Evolutionary conservation across 1,140 invertebrate species (phyloP).

Genomic region (Eulimnadia texana): DNA sequence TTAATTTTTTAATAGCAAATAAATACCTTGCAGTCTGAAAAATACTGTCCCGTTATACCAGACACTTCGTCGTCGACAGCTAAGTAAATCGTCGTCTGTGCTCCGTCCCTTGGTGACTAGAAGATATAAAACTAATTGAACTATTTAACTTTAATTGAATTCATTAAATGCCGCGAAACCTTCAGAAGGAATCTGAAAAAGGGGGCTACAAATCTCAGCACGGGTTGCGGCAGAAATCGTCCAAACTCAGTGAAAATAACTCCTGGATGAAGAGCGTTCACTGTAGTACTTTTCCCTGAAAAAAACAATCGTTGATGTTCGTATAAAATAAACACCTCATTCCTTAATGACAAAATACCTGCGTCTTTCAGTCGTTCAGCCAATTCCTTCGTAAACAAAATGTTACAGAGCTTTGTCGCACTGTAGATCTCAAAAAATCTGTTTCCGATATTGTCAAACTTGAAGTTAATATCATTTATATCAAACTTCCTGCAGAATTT

Average conservation of each 20-base stretch:
- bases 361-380: conserved; percentile 25
- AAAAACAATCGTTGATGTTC: background rate
- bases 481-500: conserved; percentile 31
- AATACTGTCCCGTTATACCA: conserved; percentile 42
- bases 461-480: conserved; percentile 29
- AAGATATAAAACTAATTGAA: too few relatives aligned
- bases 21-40: conserved; percentile 16
- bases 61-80: conserved; percentile 59
- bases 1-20: background rate
- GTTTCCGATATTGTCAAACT: conserved; percentile 1
- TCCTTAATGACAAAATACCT: conserved; percentile 13
- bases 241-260: conserved; percentile 32
- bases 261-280: conserved; percentile 39
- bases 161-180: too few relatives aligned
- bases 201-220: background rate
- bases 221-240: conserved; percentile 20
- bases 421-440: conserved; percentile 20
- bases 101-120: conserved; percentile 57
- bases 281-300: conserved; percentile 27
- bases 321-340: background rate
- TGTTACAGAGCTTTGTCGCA: conserved; percentile 35
- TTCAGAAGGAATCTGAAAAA: conserved; percentile 13
- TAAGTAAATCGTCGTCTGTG: conserved; percentile 62
- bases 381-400: conserved; percentile 32
- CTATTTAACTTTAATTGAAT: too few relatives aligned